These are phyloP conservation scores for Odontocerum albicorne DNA, from an alignment of 2,888 invertebrate genomes.

Conservation along the genomic window DNA sequence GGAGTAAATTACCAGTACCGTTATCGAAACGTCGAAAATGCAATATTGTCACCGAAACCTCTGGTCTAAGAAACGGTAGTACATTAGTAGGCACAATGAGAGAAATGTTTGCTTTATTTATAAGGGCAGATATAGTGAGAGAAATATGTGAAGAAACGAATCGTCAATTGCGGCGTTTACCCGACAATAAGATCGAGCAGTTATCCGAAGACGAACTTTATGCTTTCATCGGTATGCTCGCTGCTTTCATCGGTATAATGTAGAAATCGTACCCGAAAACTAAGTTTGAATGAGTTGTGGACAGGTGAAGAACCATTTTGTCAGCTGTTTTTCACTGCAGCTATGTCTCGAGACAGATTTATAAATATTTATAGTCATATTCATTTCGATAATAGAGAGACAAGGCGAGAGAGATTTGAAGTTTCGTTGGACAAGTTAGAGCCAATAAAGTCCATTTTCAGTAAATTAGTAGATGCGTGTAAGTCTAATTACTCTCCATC, in stretches of 20 bases:
- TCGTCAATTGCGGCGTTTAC: constrained; percentile 3
- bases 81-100: neutral
- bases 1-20: constrained; percentile 17
- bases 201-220: constrained; percentile 20
- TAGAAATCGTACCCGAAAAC: constrained; percentile 15
- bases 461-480: constrained; percentile 20
- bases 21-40: constrained; percentile 17
- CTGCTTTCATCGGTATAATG: constrained; percentile 19
- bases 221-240: constrained; percentile 20
- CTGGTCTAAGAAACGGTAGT: constrained; percentile 11
- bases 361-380: constrained; percentile 18
- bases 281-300: constrained; percentile 25
- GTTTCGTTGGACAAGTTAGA: constrained; percentile 20
- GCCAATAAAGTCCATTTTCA: constrained; percentile 15
- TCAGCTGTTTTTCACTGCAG: constrained; percentile 28
- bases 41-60: constrained; percentile 19
- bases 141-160: constrained; percentile 23
- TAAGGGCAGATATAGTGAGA: constrained; percentile 15
- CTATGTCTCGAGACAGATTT: constrained; percentile 22
- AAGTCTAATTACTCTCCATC: constrained; percentile 16
- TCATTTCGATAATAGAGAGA: constrained; percentile 20
- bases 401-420: constrained; percentile 17
- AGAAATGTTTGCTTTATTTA: constrained; percentile 25
- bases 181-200: constrained; percentile 2
- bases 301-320: constrained; percentile 20